Evolutionary conservation across 2,888 invertebrate genomes (phyloP).

Genomic region (Morpho deidamia): DNA sequence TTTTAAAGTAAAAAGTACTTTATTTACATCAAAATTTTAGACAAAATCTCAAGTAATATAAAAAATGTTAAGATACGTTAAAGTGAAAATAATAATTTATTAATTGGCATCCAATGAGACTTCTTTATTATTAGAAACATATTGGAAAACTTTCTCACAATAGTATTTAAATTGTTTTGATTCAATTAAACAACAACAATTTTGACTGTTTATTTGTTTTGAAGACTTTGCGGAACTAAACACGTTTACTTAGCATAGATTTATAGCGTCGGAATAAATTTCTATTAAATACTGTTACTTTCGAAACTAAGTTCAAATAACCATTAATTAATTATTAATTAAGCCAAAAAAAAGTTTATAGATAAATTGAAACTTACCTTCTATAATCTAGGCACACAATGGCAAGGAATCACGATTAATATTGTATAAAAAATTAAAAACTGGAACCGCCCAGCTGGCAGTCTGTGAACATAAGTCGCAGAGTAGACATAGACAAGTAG

Average conservation of each 20-base stretch:
- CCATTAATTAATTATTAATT: background rate
- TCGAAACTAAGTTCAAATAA: constrained; percentile 18
- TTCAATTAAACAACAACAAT: too few species aligned
- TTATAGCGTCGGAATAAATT: constrained; percentile 14
- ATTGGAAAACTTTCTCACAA: too few species aligned
- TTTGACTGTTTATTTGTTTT: background rate
- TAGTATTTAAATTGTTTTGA: too few species aligned
- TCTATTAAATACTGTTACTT: constrained; percentile 27
- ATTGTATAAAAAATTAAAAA: constrained; percentile 41
- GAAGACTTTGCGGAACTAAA: too few species aligned
- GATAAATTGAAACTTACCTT: constrained; percentile 33
- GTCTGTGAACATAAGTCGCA: constrained; percentile 24
- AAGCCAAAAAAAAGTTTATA: constrained; percentile 4
- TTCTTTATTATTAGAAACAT: too few species aligned
- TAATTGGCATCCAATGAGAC: too few species aligned
- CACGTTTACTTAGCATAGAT: too few species aligned
- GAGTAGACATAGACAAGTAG: constrained; percentile 1
- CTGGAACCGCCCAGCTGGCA: constrained; percentile 73
- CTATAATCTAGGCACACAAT: constrained; percentile 24
- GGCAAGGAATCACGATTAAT: constrained; percentile 16
- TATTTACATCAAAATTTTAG: too few species aligned
- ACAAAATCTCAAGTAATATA: too few species aligned
- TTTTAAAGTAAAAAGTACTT: too few species aligned
- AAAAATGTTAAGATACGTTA: too few species aligned
- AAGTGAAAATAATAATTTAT: too few species aligned